Base-by-base conservation (phyloP, 64 coral and sea anemone genomes). In the Dendronephthya gigantea region DNA sequence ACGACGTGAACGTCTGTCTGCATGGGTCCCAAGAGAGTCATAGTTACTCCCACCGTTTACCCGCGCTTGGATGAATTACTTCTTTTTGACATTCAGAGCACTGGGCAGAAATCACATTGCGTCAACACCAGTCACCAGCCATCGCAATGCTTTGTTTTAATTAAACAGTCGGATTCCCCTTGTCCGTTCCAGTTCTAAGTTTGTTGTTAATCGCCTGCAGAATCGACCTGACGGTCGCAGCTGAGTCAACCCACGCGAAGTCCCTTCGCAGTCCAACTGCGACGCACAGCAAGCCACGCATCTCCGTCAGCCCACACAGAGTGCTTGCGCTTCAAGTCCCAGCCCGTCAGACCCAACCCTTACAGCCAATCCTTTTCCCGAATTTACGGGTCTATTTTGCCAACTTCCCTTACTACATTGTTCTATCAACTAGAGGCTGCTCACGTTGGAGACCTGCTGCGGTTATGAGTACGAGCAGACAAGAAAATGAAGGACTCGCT, bases 41-140 rank as follows among this genome's bases (percentile, higher is more conserved):
- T 45, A 45, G 41, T 45, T 45, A 45, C 41, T 75, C n/a, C 69
- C 30, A 30, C 69, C 69, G n/a, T 34, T 75, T 75, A 75, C 69
- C 69, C 69, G 69, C 30, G 69, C 69, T 75, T 75, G 69, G 30
- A 75, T 75, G 69, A 75, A 75, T 75, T 75, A 75, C 69, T 75
- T 75, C 69, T 33, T 30, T 75, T 75, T 75, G 69, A 75, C n/a
- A 75, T 75, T 75, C 69, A 75, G 69, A 75, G 69, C 69, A 75
- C 69, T 75, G 69, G 69, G 69, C 69, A 75, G 69, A 75, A 75
- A 75, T 75, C 30, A 75, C 69, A 75, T 75, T 75, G 69, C 69
- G 30, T 75, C 69, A 75, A 34, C 69, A 75, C 69, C 69, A 75
- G 35, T 75, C 69, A 75, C 69, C 69, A 75, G 69, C 69, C 69